Evolutionary conservation across 2,797 vertebrate species (phyloP).

Genomic region (Bufotes viridis): DNA sequence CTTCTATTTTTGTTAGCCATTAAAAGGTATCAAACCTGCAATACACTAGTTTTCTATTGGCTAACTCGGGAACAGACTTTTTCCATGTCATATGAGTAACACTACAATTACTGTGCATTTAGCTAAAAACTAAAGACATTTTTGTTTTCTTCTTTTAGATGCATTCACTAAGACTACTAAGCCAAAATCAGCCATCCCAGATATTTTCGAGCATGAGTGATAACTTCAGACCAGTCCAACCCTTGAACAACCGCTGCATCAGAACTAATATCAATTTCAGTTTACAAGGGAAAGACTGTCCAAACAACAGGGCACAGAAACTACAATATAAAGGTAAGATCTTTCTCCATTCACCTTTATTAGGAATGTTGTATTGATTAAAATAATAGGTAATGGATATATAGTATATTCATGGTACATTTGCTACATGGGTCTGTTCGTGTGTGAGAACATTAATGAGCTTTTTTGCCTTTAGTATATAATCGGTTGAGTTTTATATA

Average conservation of each 20-base stretch:
- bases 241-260: constrained; percentile 97
- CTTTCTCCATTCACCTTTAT: not conserved
- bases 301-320: constrained; percentile 97
- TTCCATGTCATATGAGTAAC: not conserved
- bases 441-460: too few species aligned
- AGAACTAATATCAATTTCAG: constrained; percentile 99
- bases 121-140: not conserved
- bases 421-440: not conserved
- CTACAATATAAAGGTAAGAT: constrained; percentile 94
- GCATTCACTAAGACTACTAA: constrained; percentile 96
- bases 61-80: too few species aligned
- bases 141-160: constrained; percentile 76
- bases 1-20: too few species aligned
- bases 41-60: too few species aligned
- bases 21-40: too few species aligned
- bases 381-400: too few species aligned
- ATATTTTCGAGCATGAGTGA: constrained; percentile 99
- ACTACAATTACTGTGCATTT: not conserved
- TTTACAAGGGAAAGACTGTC: constrained; percentile 98
- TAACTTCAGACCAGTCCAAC: constrained; percentile 95
- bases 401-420: too few species aligned
- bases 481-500: not conserved
- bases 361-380: not conserved
- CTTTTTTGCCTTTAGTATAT: not conserved
- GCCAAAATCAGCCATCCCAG: constrained; percentile 98